A percentile compares a stretch with the other conserved stretches of the same genome.
phyloP scores from a whole-genome alignment of 2,888 invertebrate genomes.

The Drosophila greeni region DNA sequence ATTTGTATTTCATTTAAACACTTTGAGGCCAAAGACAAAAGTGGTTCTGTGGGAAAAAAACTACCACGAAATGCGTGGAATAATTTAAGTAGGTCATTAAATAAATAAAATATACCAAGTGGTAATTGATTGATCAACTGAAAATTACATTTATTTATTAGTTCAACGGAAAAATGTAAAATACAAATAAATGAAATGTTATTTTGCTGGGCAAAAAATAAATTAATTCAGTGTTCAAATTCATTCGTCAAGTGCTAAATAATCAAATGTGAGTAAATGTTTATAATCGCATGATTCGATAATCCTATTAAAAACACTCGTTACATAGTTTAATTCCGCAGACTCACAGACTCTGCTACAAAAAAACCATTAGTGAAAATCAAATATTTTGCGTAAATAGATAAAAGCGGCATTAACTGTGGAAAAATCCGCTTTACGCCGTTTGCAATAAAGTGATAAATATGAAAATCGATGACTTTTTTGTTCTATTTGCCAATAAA shows the following conservation, averaged over 20 bases:
- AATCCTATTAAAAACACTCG: constrained; percentile 23
- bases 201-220: not conserved
- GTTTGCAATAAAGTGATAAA: constrained; percentile 30
- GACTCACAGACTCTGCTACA: not conserved
- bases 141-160: not conserved
- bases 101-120: not conserved
- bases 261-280: constrained; percentile 12
- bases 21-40: not conserved
- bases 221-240: not conserved
- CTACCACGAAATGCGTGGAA: not conserved
- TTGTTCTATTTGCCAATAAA: constrained; percentile 22
- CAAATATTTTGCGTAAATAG: constrained; percentile 16
- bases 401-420: constrained; percentile 22
- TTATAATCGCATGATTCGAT: constrained; percentile 9
- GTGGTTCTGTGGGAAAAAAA: not conserved
- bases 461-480: constrained; percentile 21
- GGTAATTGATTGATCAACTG: not conserved
- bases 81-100: not conserved
- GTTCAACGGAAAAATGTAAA: not conserved
- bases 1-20: constrained; percentile 9
- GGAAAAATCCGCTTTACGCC: not conserved
- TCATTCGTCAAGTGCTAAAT: not conserved
- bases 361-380: constrained; percentile 15
- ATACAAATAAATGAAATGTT: not conserved
- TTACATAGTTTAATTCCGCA: constrained; percentile 1